Evolutionary conservation across 1,140 invertebrate species (phyloP), one percentile per base, ranked within the genome.

Genomic region (Eupeodes corollae): DNA sequence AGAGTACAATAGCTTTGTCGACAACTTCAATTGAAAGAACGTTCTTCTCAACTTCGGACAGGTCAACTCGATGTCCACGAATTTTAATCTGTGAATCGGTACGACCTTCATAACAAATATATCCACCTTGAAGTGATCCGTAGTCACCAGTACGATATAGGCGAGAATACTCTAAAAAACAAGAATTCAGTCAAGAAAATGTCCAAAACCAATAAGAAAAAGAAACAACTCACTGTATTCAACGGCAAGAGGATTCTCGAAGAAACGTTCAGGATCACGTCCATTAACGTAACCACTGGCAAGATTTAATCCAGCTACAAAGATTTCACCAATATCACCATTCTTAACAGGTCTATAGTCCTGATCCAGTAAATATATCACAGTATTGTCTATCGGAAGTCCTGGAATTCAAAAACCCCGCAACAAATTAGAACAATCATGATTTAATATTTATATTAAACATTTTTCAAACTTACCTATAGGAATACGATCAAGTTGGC

Each of bases 11-110:
- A 52, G 71, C 66, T 47, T 68, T 67, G 41, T 68, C 64, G 10
- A 67, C 56, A 26, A 59, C 47, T 6, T 63, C 53, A 32, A 69
- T 41, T 40, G 63, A 60, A 5, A 59, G 55, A 14, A 67, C 75
- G 9, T 80, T 79, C 41, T 79, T 77, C 55, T 91, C 86, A 8
- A 91, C 79, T 72, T 91, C 88, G 0, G 77, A 72, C n/a, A 91
- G 67, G 56, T 92, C 88, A 0, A 92, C 83, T 16, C 88, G 70
- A 56, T 91, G 84, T 12, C 89, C 89, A 46, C 88, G 69, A 11
- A 92, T 82, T 70, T 92, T 92, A 0, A 92, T 76, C 67, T 92
- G 89, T 0, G 85, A 85, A 68, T 92, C 89, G 0, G 81, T 82
- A 34, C 89, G 75, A 0, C 89, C 89, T 56, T 90, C 84, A 56